Percentiles rank a stretch among this genome's conserved stretches.
phyloP scores from a whole-genome alignment of 2,113 vertebrate species.

The Castor canadensis region DNA sequence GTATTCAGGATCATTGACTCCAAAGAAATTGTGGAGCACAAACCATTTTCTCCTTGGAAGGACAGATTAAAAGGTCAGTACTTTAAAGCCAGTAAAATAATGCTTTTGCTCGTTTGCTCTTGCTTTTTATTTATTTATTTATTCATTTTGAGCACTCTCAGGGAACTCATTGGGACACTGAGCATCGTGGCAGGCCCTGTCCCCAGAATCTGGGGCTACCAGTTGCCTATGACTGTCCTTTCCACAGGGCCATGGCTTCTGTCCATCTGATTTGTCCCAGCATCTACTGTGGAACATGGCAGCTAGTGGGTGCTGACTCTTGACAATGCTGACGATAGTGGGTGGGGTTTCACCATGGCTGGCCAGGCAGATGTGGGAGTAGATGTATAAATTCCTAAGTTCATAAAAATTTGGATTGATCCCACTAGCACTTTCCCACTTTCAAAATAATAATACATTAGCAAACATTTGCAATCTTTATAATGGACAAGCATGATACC shows the following conservation, averaged over 20 bases:
- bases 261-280: fast-evolving
- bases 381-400: neutral
- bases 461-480: neutral
- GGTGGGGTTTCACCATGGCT: neutral
- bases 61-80: conserved; percentile 49
- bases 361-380: neutral
- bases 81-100: conserved; percentile 41
- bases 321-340: neutral
- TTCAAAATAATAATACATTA: neutral
- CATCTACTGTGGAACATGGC: neutral
- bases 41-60: conserved; percentile 21
- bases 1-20: conserved; percentile 46
- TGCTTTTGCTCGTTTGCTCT: neutral
- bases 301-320: too few species aligned
- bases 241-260: neutral
- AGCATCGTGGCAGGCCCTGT: fast-evolving
- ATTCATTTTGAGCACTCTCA: too few species aligned
- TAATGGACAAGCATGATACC: neutral
- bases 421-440: neutral
- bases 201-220: neutral
- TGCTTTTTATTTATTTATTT: neutral
- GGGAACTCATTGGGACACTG: neutral
- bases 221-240: neutral
- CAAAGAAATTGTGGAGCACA: conserved; percentile 1
- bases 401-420: neutral